Evolutionary conservation across 2,888 invertebrate genomes (phyloP), one percentile per base, ranked within the genome.

Genomic region (Drosophila fungiperda): DNA sequence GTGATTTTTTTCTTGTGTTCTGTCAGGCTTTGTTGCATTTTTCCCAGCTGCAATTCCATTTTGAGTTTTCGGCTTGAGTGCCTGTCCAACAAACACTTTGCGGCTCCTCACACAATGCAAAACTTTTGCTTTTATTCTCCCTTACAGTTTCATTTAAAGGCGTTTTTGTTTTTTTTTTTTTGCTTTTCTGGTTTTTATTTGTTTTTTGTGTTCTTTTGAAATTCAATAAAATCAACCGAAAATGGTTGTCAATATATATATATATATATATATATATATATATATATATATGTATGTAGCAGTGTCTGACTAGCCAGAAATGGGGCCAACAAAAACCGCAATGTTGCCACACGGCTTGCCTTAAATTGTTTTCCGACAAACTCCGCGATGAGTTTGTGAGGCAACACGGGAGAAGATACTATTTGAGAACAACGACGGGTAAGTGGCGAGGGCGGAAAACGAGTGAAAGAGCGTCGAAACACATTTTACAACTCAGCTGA

Each of bases 401-500:
- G 20, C 53, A 53, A 23, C n/a, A 23, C 8, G 23, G 42, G 23
- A 57, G n/a, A 38, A 26, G 40, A 42, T 23, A 23, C 26, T 23
- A 52, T 36, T 55, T 49, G 62, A 29, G 38, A 72, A 49, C 36
- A 33, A n/a, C 20, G 40, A n/a, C 35, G n/a, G 20, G 12, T 50
- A 11, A 17, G 8, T 7, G 17, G 26, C 3, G 17, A 3, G 7
- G 17, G 1, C 11, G 17, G 17, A 36, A 48, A 38, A 53, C 35
- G 20, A 36, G 26, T 64, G 61, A 26, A 55, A 62, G 54, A 65
- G 67, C 36, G 64, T 80, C 68, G 82, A 87, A 80, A 71, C 86
- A 84, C 90, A 89, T 83, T 89, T 89, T 85, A 87, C 88, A 89
- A 85, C 86, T 83, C 86, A 76, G 83, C 83, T 88, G 70, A 89